Evolutionary conservation across 2,797 vertebrate species (phyloP).

Genomic region (Brotogeris chrysoptera): DNA sequence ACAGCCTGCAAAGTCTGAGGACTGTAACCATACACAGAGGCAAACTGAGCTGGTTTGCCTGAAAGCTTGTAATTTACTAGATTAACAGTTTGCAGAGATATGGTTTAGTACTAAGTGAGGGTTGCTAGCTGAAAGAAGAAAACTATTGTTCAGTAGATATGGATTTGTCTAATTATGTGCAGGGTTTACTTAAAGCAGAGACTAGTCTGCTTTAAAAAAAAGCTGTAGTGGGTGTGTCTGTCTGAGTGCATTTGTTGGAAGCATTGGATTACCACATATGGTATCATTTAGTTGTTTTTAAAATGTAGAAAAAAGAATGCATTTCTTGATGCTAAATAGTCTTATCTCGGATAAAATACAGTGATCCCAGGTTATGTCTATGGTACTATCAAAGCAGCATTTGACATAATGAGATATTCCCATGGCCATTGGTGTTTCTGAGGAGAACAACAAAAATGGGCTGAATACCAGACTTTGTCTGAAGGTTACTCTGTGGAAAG

Average conservation of each 20-base stretch:
- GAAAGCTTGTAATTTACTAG: conserved; percentile 57
- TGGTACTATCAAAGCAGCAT: not conserved
- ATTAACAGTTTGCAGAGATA: conserved; percentile 35
- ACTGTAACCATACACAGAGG: not conserved
- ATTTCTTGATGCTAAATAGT: not conserved
- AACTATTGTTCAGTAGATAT: not conserved
- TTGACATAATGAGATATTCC: not conserved
- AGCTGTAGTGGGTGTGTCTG: not conserved
- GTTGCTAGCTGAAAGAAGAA: not conserved
- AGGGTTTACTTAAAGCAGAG: not conserved
- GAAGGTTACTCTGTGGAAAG: not conserved
- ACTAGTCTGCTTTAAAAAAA: not conserved
- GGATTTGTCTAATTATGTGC: conserved; percentile 23
- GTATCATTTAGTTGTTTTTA: not conserved
- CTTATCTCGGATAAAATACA: not conserved
- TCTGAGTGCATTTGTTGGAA: conserved; percentile 2
- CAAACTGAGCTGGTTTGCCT: not conserved
- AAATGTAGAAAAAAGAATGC: not conserved
- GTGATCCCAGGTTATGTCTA: not conserved
- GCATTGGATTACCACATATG: not conserved
- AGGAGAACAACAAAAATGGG: not conserved
- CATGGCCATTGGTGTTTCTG: not conserved
- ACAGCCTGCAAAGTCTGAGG: not conserved
- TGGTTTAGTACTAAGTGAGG: conserved; percentile 31
- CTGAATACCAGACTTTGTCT: not conserved